Conservation (phyloP, 2,797 vertebrate species). For the Mormyrus proboscirostris region DNA sequence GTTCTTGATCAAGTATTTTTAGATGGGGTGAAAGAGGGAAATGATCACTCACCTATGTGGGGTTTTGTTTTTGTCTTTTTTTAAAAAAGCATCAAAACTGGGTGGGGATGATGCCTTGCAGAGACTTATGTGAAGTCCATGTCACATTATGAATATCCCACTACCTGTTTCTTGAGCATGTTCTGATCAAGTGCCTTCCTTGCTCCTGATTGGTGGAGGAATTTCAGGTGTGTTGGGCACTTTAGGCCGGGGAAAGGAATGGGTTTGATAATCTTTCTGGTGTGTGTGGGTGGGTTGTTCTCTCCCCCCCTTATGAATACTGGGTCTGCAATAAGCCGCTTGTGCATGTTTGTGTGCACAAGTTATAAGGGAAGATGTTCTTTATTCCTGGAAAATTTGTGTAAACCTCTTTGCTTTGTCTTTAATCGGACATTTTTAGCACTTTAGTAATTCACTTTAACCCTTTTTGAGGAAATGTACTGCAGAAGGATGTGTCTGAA, state of each 20-base stretch:
- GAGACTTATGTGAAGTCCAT: not conserved
- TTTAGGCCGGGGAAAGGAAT: not conserved
- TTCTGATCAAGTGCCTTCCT: constrained; percentile 14
- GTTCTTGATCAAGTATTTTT: constrained; percentile 14
- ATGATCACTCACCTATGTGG: not conserved
- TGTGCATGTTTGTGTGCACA: not conserved
- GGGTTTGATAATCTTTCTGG: not conserved
- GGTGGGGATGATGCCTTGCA: not conserved
- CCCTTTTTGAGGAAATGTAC: not conserved
- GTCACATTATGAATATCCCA: not conserved
- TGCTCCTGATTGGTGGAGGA: constrained; percentile 35
- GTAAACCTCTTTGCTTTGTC: not conserved
- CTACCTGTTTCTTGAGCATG: not conserved
- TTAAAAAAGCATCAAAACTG: not conserved
- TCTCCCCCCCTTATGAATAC: not conserved
- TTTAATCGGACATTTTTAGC: not conserved
- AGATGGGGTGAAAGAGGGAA: not conserved
- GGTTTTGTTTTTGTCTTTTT: not conserved
- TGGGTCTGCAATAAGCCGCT: constrained; percentile 2
- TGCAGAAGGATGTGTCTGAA: constrained; percentile 4
- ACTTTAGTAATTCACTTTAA: constrained; percentile 14
- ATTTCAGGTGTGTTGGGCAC: constrained; percentile 40
- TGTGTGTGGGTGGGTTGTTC: not conserved
- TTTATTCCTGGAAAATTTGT: constrained; percentile 2
- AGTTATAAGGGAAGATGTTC: not conserved